A percentile compares a stretch with the other conserved stretches of the same genome.
These are phyloP conservation scores for Salmo trutta DNA, from an alignment of 2,797 vertebrate species.

Conservation along the genomic window DNA sequence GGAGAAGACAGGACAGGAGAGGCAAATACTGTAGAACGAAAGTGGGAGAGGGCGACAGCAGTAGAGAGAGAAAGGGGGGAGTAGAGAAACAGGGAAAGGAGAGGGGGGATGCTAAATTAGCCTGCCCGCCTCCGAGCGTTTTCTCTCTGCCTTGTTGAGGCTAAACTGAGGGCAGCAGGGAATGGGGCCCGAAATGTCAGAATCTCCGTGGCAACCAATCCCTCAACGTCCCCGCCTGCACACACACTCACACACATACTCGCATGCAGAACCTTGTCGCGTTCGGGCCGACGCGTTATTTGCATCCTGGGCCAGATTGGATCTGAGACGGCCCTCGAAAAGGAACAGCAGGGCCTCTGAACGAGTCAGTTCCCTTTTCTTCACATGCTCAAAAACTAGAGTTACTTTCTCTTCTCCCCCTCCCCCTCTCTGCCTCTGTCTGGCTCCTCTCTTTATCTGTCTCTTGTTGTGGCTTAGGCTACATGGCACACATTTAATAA, in stretches of 20 bases:
- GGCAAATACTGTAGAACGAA: not conserved
- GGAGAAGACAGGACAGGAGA: not conserved
- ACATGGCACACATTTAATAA: constrained; percentile 21
- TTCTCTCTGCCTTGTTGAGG: constrained; percentile 75
- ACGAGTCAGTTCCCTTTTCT: not conserved
- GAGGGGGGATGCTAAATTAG: constrained; percentile 70
- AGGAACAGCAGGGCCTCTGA: constrained; percentile 46
- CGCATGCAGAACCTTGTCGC: not conserved
- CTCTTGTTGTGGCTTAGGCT: constrained; percentile 26
- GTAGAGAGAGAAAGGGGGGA: not conserved
- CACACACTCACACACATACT: constrained; percentile 30
- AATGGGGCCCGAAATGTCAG: constrained; percentile 63
- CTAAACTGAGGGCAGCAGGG: constrained; percentile 81
- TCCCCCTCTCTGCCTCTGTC: not conserved
- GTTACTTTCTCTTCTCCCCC: constrained; percentile 20
- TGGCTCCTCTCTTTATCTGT: constrained; percentile 1
- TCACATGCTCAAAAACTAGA: constrained; percentile 38
- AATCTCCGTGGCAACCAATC: constrained; percentile 79
- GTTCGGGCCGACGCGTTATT: no score
- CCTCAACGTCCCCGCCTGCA: constrained; percentile 65
- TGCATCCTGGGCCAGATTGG: constrained; percentile 50
- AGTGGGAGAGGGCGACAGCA: constrained; percentile 27
- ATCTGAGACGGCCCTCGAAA: constrained; percentile 56
- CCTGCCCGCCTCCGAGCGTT: constrained; percentile 38
- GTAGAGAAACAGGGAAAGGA: not conserved